phyloP scores from a whole-genome alignment of 1,140 invertebrate species.

The Lepidurus couesii region DNA sequence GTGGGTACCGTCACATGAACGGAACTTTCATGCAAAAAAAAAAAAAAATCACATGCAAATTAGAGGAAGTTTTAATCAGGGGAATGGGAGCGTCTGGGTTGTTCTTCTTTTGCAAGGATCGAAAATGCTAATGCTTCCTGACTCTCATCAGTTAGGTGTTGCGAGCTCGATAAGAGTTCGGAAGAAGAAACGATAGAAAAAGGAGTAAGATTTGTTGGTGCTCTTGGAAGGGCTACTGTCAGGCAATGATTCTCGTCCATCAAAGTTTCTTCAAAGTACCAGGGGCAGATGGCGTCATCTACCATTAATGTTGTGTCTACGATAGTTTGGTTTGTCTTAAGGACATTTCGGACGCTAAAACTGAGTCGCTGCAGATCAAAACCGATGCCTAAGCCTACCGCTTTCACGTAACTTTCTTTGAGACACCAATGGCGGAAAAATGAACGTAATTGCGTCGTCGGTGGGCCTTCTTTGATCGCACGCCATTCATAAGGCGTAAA shows the following conservation, averaged over 20 bases:
- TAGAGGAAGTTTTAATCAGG: neutral
- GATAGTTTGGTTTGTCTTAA: conserved; percentile 45
- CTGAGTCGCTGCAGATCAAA: conserved; percentile 66
- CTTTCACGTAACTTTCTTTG: conserved; percentile 95
- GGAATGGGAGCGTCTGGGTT: conserved; percentile 31
- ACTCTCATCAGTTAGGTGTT: conserved; percentile 51
- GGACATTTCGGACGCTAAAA: conserved; percentile 50
- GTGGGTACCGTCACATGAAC: neutral
- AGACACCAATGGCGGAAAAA: conserved; percentile 88
- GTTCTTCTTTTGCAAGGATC: conserved; percentile 49
- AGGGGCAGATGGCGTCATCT: conserved; percentile 58
- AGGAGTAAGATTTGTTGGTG: conserved; percentile 1
- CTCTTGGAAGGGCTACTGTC: conserved; percentile 56
- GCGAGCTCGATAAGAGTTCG: conserved; percentile 53
- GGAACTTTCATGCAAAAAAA: neutral
- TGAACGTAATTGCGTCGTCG: conserved; percentile 54
- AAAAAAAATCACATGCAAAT: neutral
- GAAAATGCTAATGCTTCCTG: conserved; percentile 44
- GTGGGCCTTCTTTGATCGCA: conserved; percentile 55
- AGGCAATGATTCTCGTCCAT: conserved; percentile 74
- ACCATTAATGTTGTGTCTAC: conserved; percentile 63
- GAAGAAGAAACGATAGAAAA: conserved; percentile 44
- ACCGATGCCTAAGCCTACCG: conserved; percentile 75
- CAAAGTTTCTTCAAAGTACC: conserved; percentile 81
- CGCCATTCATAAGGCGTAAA: conserved; percentile 75